Base-by-base conservation (phyloP, 2,888 invertebrate species). In the Dilophus febrilis region DNA sequence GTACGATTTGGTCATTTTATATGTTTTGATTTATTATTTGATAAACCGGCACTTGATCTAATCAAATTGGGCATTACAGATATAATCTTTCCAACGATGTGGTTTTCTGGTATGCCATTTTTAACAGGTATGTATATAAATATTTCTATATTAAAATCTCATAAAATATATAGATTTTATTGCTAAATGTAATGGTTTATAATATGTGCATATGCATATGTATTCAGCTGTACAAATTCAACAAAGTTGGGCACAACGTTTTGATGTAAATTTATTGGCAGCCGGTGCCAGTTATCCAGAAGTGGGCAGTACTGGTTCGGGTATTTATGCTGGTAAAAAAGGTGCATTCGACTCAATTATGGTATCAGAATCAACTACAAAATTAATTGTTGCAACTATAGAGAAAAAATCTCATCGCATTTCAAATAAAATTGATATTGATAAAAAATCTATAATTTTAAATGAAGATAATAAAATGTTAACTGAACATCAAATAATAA, bases 1-100 rank as follows among this genome's bases (percentile, higher is more conserved):
- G 77, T 81, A 0, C 73, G 67, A 10, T 85, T 87, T 53, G 87
- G 86, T 1, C 72, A 79, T 47, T 78, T 82, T 54, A 76, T 77
- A 35, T 88, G 88, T 57, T 88, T 87, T 53, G 90, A 90, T 54
- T 70, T 88, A 8, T 56, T 86, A 48, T 87, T 82, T 61, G 68
- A 76, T 49, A 61, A 70, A 5, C 85, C 87, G 0, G 69, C 76
- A 0, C 61, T 77, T 8, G 65, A 69, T 42, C 74, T 44, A 37
- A 29, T 17, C 37, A 43, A 46, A 28, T 39, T 44, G 17, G 48
- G 49, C 11, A 46, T 68, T 2, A 52, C 46, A 7, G 53, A 61
- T 42, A 54, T 61, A 37, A 46, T 50, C 62, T 76, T n/a, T 53
- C 68, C 81, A 1, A 72, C 78, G 0, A 77, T 80, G 60, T 90